Evolutionary conservation across 2,888 invertebrate species (phyloP).

Genomic region (Hemithea aestivaria): DNA sequence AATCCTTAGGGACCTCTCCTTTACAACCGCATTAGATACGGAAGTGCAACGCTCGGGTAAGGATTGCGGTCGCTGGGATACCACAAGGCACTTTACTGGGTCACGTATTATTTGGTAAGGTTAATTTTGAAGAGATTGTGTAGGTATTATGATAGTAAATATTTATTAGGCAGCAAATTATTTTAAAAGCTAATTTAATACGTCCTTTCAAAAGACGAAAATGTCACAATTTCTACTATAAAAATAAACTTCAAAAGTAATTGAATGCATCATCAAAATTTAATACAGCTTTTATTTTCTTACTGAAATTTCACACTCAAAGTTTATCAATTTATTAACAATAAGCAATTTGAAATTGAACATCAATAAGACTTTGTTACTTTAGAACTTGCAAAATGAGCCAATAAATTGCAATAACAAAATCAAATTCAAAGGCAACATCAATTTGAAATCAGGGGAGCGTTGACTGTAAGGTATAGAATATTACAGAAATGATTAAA

Average conservation of each 20-base stretch:
- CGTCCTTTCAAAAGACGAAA: no score
- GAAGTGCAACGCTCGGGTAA: slow-evolving; percentile 42
- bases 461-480: no score
- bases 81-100: slow-evolving; percentile 45
- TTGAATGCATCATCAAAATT: no score
- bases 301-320: slow-evolving; percentile 14
- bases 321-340: slow-evolving; percentile 9
- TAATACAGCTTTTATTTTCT: no score
- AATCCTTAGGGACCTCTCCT: slow-evolving; percentile 57
- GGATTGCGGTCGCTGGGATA: slow-evolving; percentile 43
- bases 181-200: no score
- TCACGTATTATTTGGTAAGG: slow-evolving; percentile 37
- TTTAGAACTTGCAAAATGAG: slow-evolving; percentile 13
- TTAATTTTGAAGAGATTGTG: slow-evolving; percentile 23
- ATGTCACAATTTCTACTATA: no score
- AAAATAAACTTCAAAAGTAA: no score
- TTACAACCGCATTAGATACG: slow-evolving; percentile 52
- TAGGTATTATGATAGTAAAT: no score
- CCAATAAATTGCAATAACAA: slow-evolving; percentile 7
- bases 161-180: no score
- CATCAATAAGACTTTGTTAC: slow-evolving; percentile 12
- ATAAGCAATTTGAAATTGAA: slow-evolving; percentile 18
- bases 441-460: no score
- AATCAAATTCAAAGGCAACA: not conserved
- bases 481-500: no score